Evolutionary conservation across 2,113 vertebrate species (phyloP), one percentile per base, ranked within the genome.

Genomic region (Gadus macrocephalus): DNA sequence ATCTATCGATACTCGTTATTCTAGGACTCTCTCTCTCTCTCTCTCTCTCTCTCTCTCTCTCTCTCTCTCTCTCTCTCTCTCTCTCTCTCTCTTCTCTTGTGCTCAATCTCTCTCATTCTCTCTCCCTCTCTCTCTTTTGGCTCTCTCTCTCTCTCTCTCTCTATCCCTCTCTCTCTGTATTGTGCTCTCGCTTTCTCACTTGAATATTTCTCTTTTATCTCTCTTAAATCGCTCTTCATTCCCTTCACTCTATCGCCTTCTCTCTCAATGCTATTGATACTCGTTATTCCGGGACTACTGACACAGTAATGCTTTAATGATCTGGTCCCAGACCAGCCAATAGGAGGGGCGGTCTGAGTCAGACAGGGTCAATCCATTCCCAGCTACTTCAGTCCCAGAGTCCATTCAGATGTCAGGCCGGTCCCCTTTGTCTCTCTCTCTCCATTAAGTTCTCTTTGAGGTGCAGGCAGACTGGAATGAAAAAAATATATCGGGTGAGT

Each of bases 341-440:
- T 86, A 73, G 28, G 56, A 77, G 71, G 73, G 79, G 84, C 82
- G 71, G 64, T 75, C 64, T 70, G 35, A 66, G 53, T 82, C 83
- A 60, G 53, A 22, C 70, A 72, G 64, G 67, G 67, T 81, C 68
- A 83, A 78, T 83, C 81, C 75, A 56, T 80, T 82, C 77, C 79
- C 70, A 77, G 77, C 80, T 80, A 71, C 76, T 68, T 56, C 68
- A 78, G 58, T 71, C 77, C 81, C 71, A 77, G 70, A 85, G 49
- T 62, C 15, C 42, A 66, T 74, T 16, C 59, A 69, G 17, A 71
- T 74, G 31, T 73, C 70, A 55, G 25, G 25, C 38, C 66, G 16
- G 27, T 16, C 6, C 6, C 31, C 31, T 35, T 35, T 35, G 31
- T 35, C 31, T 35, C 5, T 35, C 31, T 35, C 5, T 69, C 27